Evolutionary conservation across 2,888 invertebrate genomes (phyloP).

Genomic region (Exephanes ischioxanthus): DNA sequence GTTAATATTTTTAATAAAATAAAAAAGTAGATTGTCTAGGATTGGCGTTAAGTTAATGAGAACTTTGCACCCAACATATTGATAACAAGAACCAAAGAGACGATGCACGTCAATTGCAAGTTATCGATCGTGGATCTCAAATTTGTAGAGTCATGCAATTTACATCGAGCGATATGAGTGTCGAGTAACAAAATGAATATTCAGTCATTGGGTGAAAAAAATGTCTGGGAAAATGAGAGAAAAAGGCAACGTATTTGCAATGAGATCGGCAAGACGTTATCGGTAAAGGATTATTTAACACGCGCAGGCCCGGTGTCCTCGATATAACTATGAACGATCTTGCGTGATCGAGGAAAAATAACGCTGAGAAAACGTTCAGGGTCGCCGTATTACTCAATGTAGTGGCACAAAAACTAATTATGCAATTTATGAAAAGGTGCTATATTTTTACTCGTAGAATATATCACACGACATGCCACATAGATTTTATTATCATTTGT

Average conservation of each 20-base stretch:
- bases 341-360: slow-evolving; percentile 48
- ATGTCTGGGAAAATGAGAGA: background rate
- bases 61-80: background rate
- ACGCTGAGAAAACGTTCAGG: background rate
- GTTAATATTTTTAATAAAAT: no score
- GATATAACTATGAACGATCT: slow-evolving; percentile 21
- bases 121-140: background rate
- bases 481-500: no score
- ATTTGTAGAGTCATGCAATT: background rate
- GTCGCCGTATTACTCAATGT: no score
- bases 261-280: slow-evolving; percentile 10
- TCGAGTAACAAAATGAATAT: background rate
- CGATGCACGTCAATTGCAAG: background rate
- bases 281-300: background rate
- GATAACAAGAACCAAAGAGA: background rate
- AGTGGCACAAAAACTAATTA: no score
- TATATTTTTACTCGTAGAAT: no score
- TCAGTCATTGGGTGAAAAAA: no score
- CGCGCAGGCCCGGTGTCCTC: background rate
- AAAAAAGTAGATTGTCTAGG: no score
- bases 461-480: no score
- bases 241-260: background rate
- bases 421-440: no score
- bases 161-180: background rate
- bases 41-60: background rate